Evolutionary conservation across 2,797 vertebrate species (phyloP).

Genomic region (Orestias chungarensis): DNA sequence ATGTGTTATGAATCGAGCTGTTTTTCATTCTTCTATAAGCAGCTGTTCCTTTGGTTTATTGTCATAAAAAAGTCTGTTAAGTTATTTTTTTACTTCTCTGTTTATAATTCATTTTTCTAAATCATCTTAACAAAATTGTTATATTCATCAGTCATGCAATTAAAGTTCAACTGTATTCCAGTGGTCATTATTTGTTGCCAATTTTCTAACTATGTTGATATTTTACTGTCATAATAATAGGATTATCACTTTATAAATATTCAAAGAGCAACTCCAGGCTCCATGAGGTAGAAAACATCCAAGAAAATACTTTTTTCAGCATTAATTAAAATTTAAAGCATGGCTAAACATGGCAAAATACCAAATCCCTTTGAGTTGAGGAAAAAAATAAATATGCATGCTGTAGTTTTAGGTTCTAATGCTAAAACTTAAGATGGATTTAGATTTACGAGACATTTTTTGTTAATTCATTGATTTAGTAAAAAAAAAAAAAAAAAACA

Average conservation of each 20-base stretch:
- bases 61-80: not conserved
- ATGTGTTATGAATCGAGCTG: not conserved
- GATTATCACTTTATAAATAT: not conserved
- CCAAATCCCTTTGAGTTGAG: not conserved
- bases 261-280: not conserved
- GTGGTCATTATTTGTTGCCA: not conserved
- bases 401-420: not conserved
- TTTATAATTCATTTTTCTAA: not conserved
- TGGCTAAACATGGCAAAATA: constrained; percentile 1
- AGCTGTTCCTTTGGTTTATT: not conserved
- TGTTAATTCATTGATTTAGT: too few species aligned
- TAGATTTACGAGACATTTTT: too few species aligned
- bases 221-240: not conserved
- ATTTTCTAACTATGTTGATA: not conserved
- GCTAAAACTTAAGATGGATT: not conserved
- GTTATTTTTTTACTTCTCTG: not conserved
- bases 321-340: constrained; percentile 2
- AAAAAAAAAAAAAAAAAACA: not conserved
- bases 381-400: not conserved
- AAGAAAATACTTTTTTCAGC: not conserved
- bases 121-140: not conserved
- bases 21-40: not conserved
- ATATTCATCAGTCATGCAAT: not conserved
- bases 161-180: not conserved
- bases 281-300: not conserved